These are phyloP conservation scores for Xylota sylvarum DNA, from an alignment of 2,888 invertebrate genomes.

Conservation along the genomic window DNA sequence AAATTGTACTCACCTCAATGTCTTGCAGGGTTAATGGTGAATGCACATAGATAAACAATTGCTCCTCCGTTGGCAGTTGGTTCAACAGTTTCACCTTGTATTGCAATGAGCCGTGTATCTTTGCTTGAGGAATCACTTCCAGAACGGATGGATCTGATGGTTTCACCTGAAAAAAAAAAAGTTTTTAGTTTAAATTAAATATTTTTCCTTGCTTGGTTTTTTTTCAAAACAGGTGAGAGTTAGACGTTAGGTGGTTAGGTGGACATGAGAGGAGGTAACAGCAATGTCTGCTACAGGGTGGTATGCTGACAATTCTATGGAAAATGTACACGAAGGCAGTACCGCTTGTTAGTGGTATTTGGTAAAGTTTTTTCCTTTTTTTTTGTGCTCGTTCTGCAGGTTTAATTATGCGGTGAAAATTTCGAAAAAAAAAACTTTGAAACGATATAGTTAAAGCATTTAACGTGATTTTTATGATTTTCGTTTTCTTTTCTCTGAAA, in stretches of 20 bases:
- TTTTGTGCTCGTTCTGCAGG: background rate
- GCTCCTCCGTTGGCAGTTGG: slow-evolving; percentile 81
- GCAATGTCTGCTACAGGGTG: background rate
- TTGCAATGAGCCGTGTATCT: slow-evolving; percentile 82
- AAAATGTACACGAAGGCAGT: slow-evolving; percentile 9
- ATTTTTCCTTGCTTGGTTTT: slow-evolving; percentile 4
- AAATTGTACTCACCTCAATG: slow-evolving; percentile 81
- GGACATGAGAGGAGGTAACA: background rate
- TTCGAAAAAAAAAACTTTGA: slow-evolving; percentile 9
- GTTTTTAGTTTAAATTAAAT: slow-evolving; percentile 57
- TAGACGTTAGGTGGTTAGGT: background rate
- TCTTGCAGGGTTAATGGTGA: slow-evolving; percentile 84
- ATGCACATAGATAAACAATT: slow-evolving; percentile 82
- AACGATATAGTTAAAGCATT: slow-evolving; percentile 7
- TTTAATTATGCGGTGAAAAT: slow-evolving; percentile 30
- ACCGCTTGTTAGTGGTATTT: slow-evolving; percentile 3
- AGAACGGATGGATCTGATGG: slow-evolving; percentile 83
- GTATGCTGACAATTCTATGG: slow-evolving; percentile 36
- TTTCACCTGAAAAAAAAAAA: slow-evolving; percentile 80
- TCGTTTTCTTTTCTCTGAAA: background rate
- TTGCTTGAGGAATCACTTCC: slow-evolving; percentile 81
- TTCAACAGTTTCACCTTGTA: slow-evolving; percentile 82
- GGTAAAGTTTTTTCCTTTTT: background rate
- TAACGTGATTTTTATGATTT: background rate
- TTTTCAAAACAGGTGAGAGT: background rate